Evolutionary conservation across 2,113 vertebrate genomes (phyloP).

Genomic region (Macquaria australasica): DNA sequence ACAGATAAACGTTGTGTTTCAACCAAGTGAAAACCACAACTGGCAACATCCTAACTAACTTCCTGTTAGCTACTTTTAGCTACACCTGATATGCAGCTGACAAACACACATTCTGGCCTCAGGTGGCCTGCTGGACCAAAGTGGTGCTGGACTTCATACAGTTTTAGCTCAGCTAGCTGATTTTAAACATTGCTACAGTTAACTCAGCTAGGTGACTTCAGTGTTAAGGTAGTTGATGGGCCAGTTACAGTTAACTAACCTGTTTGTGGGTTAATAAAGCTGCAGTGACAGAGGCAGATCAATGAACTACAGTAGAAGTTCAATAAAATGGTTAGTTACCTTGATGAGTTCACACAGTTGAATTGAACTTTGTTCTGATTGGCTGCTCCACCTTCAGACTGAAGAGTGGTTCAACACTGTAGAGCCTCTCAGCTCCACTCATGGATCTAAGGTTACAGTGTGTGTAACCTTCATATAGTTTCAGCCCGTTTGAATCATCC

Average conservation of each 20-base stretch:
- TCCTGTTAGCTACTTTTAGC: background rate
- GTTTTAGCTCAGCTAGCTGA: constrained; percentile 3
- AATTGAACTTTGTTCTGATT: constrained; percentile 38
- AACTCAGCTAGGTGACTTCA: background rate
- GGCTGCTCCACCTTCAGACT: constrained; percentile 24
- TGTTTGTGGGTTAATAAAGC: background rate
- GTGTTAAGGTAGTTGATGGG: background rate
- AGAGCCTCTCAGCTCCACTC: background rate
- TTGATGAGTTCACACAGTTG: background rate
- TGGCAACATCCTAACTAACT: background rate
- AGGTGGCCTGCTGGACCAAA: constrained; percentile 3
- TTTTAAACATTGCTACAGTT: background rate
- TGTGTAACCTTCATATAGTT: background rate
- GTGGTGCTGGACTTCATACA: constrained; percentile 49
- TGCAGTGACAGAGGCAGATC: background rate
- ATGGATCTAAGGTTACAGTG: background rate
- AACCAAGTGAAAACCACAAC: background rate
- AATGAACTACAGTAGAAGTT: background rate
- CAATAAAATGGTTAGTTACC: background rate
- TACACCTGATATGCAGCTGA: constrained; percentile 10
- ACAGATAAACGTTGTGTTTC: constrained; percentile 1
- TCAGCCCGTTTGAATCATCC: background rate
- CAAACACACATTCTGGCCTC: constrained; percentile 17
- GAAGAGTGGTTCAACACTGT: background rate
- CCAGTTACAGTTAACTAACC: background rate